These are phyloP conservation scores for Drosophila pectinifera DNA, from an alignment of 1,140 invertebrate species.

Conservation along the genomic window DNA sequence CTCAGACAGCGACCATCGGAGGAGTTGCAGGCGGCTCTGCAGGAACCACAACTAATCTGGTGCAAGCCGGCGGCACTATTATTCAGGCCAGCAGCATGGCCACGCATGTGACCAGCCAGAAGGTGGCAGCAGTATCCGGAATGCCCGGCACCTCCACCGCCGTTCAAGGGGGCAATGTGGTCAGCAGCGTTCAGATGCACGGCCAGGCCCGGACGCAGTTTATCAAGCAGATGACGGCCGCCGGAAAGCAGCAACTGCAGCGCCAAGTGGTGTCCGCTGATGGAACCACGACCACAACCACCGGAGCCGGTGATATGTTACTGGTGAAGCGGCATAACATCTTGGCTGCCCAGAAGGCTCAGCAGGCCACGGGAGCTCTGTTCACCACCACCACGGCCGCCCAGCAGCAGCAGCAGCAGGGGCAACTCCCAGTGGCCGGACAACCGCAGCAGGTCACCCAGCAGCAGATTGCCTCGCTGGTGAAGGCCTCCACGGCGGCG, in stretches of 20 bases:
- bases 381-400: slow-evolving; percentile 69
- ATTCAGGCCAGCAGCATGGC: slow-evolving; percentile 73
- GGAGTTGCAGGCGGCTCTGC: slow-evolving; percentile 25
- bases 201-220: slow-evolving; percentile 75
- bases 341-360: slow-evolving; percentile 86
- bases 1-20: slow-evolving; percentile 25
- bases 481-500: slow-evolving; percentile 85
- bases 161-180: slow-evolving; percentile 64
- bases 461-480: slow-evolving; percentile 79
- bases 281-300: slow-evolving; percentile 40
- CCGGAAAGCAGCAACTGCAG: slow-evolving; percentile 85
- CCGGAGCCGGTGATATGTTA: slow-evolving; percentile 87
- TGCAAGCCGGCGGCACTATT: slow-evolving; percentile 66
- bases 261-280: slow-evolving; percentile 89
- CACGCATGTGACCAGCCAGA: slow-evolving; percentile 79
- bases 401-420: slow-evolving; percentile 64
- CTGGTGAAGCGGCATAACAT: slow-evolving; percentile 89
- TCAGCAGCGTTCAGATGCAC: slow-evolving; percentile 77
- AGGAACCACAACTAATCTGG: slow-evolving; percentile 38
- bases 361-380: slow-evolving; percentile 84
- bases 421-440: slow-evolving; percentile 48
- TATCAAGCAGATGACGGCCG: slow-evolving; percentile 83
- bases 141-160: slow-evolving; percentile 63
- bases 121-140: slow-evolving; percentile 80
- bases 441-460: slow-evolving; percentile 72